Evolutionary conservation across 2,113 vertebrate species (phyloP).

Genomic region (Nothobranchius kuhntae): DNA sequence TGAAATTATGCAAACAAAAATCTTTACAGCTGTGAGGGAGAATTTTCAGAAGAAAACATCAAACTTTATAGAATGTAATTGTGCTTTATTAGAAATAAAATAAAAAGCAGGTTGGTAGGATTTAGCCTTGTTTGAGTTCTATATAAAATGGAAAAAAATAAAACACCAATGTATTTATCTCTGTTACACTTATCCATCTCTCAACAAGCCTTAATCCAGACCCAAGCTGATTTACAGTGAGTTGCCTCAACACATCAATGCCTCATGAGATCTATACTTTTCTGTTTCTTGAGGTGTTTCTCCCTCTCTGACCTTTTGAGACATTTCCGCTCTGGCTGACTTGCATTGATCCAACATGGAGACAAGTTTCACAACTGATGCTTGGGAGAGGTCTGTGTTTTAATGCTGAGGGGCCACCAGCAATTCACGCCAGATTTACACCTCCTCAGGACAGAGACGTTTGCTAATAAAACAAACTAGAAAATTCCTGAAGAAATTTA

Average conservation of each 20-base stretch:
- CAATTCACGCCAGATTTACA: no score
- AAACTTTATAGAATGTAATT: no score
- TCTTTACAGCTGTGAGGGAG: no score
- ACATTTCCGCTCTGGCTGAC: slow-evolving; percentile 18
- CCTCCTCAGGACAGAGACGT: no score
- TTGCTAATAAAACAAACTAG: no score
- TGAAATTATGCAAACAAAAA: no score
- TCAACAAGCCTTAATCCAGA: background rate
- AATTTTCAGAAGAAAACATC: no score
- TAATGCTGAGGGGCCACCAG: background rate
- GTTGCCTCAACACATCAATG: slow-evolving; percentile 22
- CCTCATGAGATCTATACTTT: slow-evolving; percentile 19
- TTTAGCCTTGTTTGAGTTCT: background rate
- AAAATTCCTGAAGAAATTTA: no score
- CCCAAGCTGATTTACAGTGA: background rate
- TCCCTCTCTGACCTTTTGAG: slow-evolving; percentile 44
- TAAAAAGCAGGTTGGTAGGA: no score
- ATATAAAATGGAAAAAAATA: background rate
- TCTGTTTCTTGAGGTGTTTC: slow-evolving; percentile 8
- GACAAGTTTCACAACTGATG: background rate
- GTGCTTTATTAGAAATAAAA: no score
- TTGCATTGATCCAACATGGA: slow-evolving; percentile 47
- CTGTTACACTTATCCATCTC: no score
- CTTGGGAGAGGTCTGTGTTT: slow-evolving; percentile 1
- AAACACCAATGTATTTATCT: background rate